phyloP scores from a whole-genome alignment of 2,797 vertebrate species.

The Micropoecilia bifurca region DNA sequence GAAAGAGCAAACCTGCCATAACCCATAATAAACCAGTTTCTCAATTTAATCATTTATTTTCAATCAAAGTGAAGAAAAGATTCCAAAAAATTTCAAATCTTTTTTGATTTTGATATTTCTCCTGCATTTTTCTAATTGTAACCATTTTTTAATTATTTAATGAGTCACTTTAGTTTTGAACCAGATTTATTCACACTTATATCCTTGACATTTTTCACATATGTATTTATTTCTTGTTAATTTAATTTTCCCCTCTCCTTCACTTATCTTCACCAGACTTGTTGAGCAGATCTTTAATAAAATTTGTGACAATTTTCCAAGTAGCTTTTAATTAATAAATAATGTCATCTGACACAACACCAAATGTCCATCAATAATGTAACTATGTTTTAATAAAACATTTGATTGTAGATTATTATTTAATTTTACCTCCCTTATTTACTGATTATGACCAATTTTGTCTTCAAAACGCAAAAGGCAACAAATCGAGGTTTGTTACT shows the following conservation, averaged over 20 bases:
- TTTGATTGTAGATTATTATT: not conserved
- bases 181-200: not conserved
- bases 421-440: not conserved
- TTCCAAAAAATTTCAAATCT: not conserved
- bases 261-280: not conserved
- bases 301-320: not conserved
- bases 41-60: not conserved
- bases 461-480: not conserved
- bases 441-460: not conserved
- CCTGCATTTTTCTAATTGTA: not conserved
- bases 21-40: not conserved
- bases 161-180: not conserved
- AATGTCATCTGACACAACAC: not conserved
- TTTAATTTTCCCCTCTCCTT: not conserved
- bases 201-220: not conserved
- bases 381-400: not conserved
- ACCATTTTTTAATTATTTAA: too few species aligned
- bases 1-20: not conserved
- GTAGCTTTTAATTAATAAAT: not conserved
- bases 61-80: not conserved
- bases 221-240: not conserved
- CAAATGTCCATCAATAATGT: not conserved
- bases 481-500: not conserved
- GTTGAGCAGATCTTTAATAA: not conserved
- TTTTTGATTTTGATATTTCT: not conserved